Evolutionary conservation across 2,888 invertebrate genomes (phyloP).

Genomic region (Cordilura impudica): DNA sequence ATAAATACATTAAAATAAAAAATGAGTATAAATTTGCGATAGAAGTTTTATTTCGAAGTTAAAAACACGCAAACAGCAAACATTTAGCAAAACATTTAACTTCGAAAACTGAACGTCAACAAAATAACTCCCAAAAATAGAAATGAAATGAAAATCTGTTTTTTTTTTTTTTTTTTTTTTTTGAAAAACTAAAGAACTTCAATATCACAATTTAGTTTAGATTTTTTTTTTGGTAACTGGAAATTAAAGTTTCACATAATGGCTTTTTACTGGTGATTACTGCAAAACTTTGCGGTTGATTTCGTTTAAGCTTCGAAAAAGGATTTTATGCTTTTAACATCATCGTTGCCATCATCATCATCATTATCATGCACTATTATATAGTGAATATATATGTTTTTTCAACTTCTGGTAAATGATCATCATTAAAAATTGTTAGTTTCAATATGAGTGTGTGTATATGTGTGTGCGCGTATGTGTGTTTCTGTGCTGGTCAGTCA

Average conservation of each 20-base stretch:
- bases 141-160: background rate
- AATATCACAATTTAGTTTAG: background rate
- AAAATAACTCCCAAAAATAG: constrained; percentile 8
- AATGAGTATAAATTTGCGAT: constrained; percentile 35
- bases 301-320: constrained; percentile 47
- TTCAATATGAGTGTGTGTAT: background rate
- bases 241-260: constrained; percentile 56
- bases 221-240: constrained; percentile 24
- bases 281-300: constrained; percentile 59
- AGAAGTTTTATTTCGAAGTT: background rate
- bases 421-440: constrained; percentile 13
- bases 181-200: background rate
- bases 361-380: background rate
- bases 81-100: constrained; percentile 37
- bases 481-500: constrained; percentile 50
- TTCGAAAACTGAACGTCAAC: background rate
- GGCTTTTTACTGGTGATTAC: constrained; percentile 58
- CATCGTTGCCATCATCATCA: too few species aligned
- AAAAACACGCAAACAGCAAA: constrained; percentile 43
- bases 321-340: constrained; percentile 17
- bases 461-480: background rate
- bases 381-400: too few species aligned
- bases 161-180: background rate
- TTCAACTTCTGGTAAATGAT: constrained; percentile 31
- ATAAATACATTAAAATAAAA: constrained; percentile 18